These are phyloP conservation scores for Serripes groenlandicus DNA, from an alignment of 2,888 invertebrate genomes.

Conservation along the genomic window DNA sequence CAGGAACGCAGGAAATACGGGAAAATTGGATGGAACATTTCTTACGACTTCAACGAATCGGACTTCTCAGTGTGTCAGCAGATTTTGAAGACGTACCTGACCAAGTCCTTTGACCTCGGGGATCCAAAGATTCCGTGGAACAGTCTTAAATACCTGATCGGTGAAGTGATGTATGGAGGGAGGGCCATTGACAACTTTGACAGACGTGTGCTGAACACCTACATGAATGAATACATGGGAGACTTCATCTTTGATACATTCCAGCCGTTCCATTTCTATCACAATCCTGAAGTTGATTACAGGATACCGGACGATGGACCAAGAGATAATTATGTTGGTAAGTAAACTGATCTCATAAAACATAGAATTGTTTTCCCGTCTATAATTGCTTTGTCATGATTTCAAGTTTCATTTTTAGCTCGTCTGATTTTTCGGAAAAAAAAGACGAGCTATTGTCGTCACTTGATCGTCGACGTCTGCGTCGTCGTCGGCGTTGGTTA, in stretches of 20 bases:
- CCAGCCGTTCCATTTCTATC: slow-evolving; percentile 96
- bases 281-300: slow-evolving; percentile 92
- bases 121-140: slow-evolving; percentile 94
- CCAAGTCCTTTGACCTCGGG: slow-evolving; percentile 89
- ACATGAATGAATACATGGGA: slow-evolving; percentile 98
- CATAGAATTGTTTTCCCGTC: not conserved
- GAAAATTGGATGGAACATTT: slow-evolving; percentile 97
- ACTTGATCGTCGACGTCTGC: too few species aligned
- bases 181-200: slow-evolving; percentile 97
- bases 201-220: slow-evolving; percentile 93
- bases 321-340: slow-evolving; percentile 85
- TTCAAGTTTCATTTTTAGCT: not conserved
- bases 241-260: slow-evolving; percentile 97
- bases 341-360: slow-evolving; percentile 36
- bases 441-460: too few species aligned
- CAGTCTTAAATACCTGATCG: slow-evolving; percentile 96
- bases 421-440: too few species aligned
- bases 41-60: slow-evolving; percentile 96
- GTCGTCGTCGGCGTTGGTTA: too few species aligned
- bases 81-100: slow-evolving; percentile 94
- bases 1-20: slow-evolving; percentile 96
- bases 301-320: slow-evolving; percentile 89
- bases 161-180: slow-evolving; percentile 98
- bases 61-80: slow-evolving; percentile 96
- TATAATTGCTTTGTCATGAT: not conserved